Evolutionary conservation across 2,888 invertebrate species (phyloP).

Genomic region (Merodon equestris): DNA sequence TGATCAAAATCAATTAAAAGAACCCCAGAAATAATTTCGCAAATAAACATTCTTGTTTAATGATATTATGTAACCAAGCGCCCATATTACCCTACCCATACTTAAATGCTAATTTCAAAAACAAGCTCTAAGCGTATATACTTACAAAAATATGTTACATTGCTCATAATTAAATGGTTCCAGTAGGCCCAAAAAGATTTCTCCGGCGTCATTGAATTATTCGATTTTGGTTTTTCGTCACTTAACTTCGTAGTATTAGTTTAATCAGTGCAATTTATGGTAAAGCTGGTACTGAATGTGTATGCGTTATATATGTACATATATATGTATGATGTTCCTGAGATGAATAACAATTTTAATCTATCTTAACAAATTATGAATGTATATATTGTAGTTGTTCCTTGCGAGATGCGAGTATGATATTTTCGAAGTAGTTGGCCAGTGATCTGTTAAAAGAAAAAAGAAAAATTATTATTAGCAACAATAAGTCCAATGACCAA

Average conservation of each 20-base stretch:
- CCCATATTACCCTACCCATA: too few relatives aligned
- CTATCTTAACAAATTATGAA: too few relatives aligned
- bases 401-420: slow-evolving; percentile 26
- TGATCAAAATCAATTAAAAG: slow-evolving; percentile 3
- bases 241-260: slow-evolving; percentile 12
- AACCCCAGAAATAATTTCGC: too few relatives aligned
- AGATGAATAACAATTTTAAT: slow-evolving; percentile 24
- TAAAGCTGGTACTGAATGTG: slow-evolving; percentile 28
- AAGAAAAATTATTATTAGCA: too few relatives aligned
- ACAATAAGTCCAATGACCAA: too few relatives aligned
- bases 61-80: too few relatives aligned
- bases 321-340: slow-evolving; percentile 33
- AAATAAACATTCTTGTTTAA: too few relatives aligned
- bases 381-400: slow-evolving; percentile 2
- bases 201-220: slow-evolving; percentile 75
- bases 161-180: slow-evolving; percentile 78
- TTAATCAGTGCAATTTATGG: slow-evolving; percentile 33
- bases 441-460: slow-evolving; percentile 30
- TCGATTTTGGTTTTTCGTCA: slow-evolving; percentile 2
- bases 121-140: slow-evolving; percentile 48
- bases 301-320: slow-evolving; percentile 5
- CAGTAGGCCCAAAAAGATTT: slow-evolving; percentile 77
- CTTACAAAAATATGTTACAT: slow-evolving; percentile 79
- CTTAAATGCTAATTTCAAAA: too few relatives aligned
- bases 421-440: slow-evolving; percentile 3